A percentile compares a stretch with the other conserved stretches of the same genome.
phyloP scores from a whole-genome alignment of 2,113 vertebrate genomes.

The Austrofundulus limnaeus region DNA sequence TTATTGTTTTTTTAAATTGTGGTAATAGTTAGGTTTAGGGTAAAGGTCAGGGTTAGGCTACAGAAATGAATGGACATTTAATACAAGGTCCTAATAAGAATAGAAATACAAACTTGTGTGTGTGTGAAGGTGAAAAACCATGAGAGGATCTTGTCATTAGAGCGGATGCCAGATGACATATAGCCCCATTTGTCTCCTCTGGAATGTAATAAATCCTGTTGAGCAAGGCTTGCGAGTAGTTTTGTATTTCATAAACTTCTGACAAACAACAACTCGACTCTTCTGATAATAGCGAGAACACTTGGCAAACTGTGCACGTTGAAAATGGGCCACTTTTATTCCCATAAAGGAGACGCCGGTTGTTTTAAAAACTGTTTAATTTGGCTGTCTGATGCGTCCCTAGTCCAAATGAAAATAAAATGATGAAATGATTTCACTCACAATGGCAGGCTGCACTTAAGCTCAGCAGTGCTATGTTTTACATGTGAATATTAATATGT shows the following conservation, averaged over 20 bases:
- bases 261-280: constrained; percentile 12
- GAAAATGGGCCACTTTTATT: background rate
- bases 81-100: no score
- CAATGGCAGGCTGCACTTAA: background rate
- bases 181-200: constrained; percentile 35
- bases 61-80: no score
- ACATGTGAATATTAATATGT: background rate
- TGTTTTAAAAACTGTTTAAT: background rate
- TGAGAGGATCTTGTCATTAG: constrained; percentile 42
- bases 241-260: constrained; percentile 32
- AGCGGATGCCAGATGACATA: constrained; percentile 44
- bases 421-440: background rate
- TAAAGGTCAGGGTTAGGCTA: background rate
- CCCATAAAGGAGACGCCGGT: background rate
- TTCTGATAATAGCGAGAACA: background rate
- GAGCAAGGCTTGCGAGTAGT: constrained; percentile 14
- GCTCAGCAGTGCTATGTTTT: background rate
- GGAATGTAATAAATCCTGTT: constrained; percentile 59
- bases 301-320: background rate
- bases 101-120: background rate
- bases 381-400: background rate
- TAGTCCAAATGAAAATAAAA: background rate
- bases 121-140: constrained; percentile 35
- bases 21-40: no score
- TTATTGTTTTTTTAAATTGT: no score